Base-by-base conservation (phyloP, 2,888 invertebrate genomes). In the Dicyrtoma fusca region DNA sequence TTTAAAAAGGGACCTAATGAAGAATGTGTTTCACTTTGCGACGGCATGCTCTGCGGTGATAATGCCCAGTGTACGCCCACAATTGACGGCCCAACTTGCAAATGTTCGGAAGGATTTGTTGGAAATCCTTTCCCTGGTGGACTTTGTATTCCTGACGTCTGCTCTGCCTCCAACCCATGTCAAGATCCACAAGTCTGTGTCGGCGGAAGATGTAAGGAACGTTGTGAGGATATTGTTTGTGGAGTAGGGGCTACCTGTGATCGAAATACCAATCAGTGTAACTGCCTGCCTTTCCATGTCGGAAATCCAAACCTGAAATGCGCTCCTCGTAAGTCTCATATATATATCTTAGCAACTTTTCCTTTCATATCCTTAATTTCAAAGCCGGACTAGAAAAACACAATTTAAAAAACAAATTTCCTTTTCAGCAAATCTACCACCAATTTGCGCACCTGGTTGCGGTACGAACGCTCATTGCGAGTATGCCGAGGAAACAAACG, bases 91-190 rank as follows among this genome's bases (percentile, higher is more conserved):
- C 93, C 94, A 17, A 94, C 94, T 5, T 95, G 95, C 82, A 91
- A 92, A 82, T 95, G 95, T 82, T 88, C 90, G 1, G 92, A 93
- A 82, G 94, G 94, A 61, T 91, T 90, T 83, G 88, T 90, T 71
- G 95, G 95, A 21, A 95, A 95, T 85, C 94, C 95, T 8, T 95
- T 95, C 86, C 92, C 94, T 0, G 95, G 95, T 26, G 95, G 95
- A 49, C 87, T 87, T 69, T 95, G 95, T 82, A 87, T 87, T 69
- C 89, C 91, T 66, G 94, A 94, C 83, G 86, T 92, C 68, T 95
- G 95, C 83, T 92, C 92, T 0, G 34, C 21, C n/a, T 87, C 88
- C 0, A 86, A 90, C 66, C 91, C 92, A 0, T 95, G 95, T 81
- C 88, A 88, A 42, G 89, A 90, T 63, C 91, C 92, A 0, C 88